Base-by-base conservation (phyloP, 1,140 invertebrate genomes). In the Andrena cerasifolii region DNA sequence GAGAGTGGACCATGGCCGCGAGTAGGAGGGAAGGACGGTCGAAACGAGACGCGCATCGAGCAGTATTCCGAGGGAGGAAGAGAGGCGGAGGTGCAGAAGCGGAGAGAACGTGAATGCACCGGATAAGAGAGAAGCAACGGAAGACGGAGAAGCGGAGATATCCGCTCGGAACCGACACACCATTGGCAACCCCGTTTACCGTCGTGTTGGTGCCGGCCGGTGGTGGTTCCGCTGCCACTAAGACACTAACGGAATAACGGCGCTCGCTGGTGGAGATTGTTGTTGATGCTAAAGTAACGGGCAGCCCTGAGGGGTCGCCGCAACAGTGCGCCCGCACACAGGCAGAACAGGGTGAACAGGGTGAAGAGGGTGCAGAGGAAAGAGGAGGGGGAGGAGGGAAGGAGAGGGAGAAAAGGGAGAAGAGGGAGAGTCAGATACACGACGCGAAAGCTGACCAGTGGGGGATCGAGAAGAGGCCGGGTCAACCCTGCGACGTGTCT, bases 271-370 rank as follows among this genome's bases (percentile, higher is more conserved):
- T 92, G 84, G 89, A 93, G 91, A 93, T 93, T 92, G 91, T 91
- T 92, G 91, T 92, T 92, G 91, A 93, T 92, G 91, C 88, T 88
- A 86, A 91, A 91, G 92, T 92, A 93, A 91, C 91, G 89, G 86
- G 74, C 81, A 82, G 86, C 84, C 87, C 88, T 86, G 72, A 78
- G 86, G 87, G 89, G 86, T 78, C 76, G 74, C 71, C 84, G 75
- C 54, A 80, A 68, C 71, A 59, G 66, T 80, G 54, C 49, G 54
- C 49, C 28, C 56, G 61, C 62, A 56, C n/a, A n/a, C n/a, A n/a
- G n/a, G n/a, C n/a, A n/a, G n/a, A n/a, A n/a, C n/a, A n/a, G n/a
- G n/a, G n/a, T n/a, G n/a, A n/a, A n/a, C n/a, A n/a, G n/a, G n/a
- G n/a, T n/a, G n/a, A n/a, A n/a, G n/a, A n/a, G n/a, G n/a, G n/a